phyloP scores from a whole-genome alignment of 2,888 invertebrate genomes.

The Apocheima hispidaria region DNA sequence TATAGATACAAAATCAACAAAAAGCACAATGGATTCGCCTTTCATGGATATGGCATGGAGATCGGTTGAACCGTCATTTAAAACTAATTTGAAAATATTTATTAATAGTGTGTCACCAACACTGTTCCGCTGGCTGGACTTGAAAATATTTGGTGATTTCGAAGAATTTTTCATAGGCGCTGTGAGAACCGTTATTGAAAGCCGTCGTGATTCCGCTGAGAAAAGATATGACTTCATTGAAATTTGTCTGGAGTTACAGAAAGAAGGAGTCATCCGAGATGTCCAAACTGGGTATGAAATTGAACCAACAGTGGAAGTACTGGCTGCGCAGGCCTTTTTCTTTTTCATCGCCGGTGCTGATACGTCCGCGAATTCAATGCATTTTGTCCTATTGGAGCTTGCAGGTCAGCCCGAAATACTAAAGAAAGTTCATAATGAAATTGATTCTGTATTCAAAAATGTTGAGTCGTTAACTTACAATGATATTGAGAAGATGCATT shows the following conservation, averaged over 20 bases:
- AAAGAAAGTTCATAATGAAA: constrained; percentile 66
- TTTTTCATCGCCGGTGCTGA: constrained; percentile 79
- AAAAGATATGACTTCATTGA: constrained; percentile 68
- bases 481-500: constrained; percentile 64
- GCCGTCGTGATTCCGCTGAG: constrained; percentile 48
- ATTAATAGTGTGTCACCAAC: constrained; percentile 53
- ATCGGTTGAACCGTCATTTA: constrained; percentile 49
- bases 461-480: constrained; percentile 61
- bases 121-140: constrained; percentile 53
- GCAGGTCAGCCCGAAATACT: constrained; percentile 68
- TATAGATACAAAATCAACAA: constrained; percentile 61
- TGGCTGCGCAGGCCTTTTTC: constrained; percentile 77
- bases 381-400: constrained; percentile 67
- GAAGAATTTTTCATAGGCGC: constrained; percentile 66
- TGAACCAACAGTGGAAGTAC: constrained; percentile 61
- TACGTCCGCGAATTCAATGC: constrained; percentile 70
- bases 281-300: constrained; percentile 57
- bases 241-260: constrained; percentile 65
- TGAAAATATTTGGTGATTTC: constrained; percentile 62
- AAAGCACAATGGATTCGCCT: constrained; percentile 68
- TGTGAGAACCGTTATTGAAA: constrained; percentile 62
- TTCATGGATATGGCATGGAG: constrained; percentile 66
- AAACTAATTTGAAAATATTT: constrained; percentile 48
- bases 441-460: constrained; percentile 61
- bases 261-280: constrained; percentile 62